A percentile compares a stretch with the other conserved stretches of the same genome.
phyloP scores from a whole-genome alignment of 1,140 invertebrate genomes.

The Ericerus pela region DNA sequence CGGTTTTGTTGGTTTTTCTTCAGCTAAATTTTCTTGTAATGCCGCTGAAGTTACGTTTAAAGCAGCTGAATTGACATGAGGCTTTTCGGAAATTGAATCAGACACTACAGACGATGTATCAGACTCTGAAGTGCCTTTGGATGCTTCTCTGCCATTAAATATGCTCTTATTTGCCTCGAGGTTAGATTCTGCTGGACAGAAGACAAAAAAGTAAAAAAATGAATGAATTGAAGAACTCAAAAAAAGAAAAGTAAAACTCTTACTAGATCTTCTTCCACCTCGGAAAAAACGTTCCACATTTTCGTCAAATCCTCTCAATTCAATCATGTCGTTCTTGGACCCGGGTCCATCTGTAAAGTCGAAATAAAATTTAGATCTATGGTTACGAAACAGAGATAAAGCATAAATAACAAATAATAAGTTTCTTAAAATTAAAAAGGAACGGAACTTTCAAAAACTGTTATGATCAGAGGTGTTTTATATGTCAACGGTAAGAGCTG shows the following conservation, averaged over 20 bases:
- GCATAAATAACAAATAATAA: too few relatives aligned
- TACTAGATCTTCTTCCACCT: conserved; percentile 10
- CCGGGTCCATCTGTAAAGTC: conserved; percentile 73
- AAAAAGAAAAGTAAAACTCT: too few relatives aligned
- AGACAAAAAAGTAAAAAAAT: too few relatives aligned
- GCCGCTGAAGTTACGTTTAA: too few relatives aligned
- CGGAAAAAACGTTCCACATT: conserved; percentile 29
- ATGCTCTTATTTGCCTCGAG: background rate
- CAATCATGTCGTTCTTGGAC: conserved; percentile 83
- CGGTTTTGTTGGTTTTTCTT: background rate
- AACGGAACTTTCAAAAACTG: too few relatives aligned
- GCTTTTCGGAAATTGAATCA: background rate
- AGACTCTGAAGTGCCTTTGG: background rate
- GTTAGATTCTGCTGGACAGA: too few relatives aligned
- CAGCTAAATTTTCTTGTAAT: too few relatives aligned
- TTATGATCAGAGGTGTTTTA: too few relatives aligned
- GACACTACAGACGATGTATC: background rate
- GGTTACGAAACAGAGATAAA: conserved; percentile 7
- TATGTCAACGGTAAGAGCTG: too few relatives aligned
- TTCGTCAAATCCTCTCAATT: conserved; percentile 79
- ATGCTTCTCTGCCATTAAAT: background rate
- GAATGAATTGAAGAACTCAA: too few relatives aligned
- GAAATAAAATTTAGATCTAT: conserved; percentile 4
- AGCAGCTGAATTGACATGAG: background rate
- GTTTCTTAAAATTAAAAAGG: background rate